These are phyloP conservation scores for Orientallactaga bullata DNA, from an alignment of 2,113 vertebrate genomes.

Conservation along the genomic window DNA sequence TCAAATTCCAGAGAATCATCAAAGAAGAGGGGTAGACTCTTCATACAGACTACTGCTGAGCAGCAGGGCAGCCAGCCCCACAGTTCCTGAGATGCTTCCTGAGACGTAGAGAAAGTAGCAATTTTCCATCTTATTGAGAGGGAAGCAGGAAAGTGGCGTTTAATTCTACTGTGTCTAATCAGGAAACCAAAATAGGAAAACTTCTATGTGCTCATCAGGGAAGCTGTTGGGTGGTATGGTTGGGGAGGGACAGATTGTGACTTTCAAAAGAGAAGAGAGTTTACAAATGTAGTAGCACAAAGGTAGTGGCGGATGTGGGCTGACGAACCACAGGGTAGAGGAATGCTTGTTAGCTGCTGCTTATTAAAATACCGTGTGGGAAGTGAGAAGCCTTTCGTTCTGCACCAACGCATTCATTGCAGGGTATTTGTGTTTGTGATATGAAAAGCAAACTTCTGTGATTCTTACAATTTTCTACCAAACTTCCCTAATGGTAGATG, in stretches of 20 bases:
- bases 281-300: constrained; percentile 81
- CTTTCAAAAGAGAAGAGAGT: constrained; percentile 69
- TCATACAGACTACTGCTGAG: constrained; percentile 2
- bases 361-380: constrained; percentile 80
- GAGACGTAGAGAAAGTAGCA: constrained; percentile 60
- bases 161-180: constrained; percentile 57
- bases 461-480: constrained; percentile 56
- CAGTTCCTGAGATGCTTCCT: background rate
- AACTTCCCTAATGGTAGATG: background rate
- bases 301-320: constrained; percentile 76
- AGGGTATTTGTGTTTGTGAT: constrained; percentile 69
- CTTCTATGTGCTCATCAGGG: constrained; percentile 55
- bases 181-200: constrained; percentile 62
- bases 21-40: constrained; percentile 47
- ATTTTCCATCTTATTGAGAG: constrained; percentile 44
- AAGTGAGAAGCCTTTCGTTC: constrained; percentile 75
- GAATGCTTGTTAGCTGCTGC: constrained; percentile 67
- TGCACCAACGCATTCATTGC: constrained; percentile 64
- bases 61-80: background rate
- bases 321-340: constrained; percentile 58
- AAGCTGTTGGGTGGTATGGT: constrained; percentile 47
- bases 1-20: constrained; percentile 38
- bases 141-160: constrained; percentile 6
- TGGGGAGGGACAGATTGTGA: constrained; percentile 76
- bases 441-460: constrained; percentile 58